Base-by-base conservation (phyloP, 2,797 vertebrate species). In the Pachyuromys duprasi region DNA sequence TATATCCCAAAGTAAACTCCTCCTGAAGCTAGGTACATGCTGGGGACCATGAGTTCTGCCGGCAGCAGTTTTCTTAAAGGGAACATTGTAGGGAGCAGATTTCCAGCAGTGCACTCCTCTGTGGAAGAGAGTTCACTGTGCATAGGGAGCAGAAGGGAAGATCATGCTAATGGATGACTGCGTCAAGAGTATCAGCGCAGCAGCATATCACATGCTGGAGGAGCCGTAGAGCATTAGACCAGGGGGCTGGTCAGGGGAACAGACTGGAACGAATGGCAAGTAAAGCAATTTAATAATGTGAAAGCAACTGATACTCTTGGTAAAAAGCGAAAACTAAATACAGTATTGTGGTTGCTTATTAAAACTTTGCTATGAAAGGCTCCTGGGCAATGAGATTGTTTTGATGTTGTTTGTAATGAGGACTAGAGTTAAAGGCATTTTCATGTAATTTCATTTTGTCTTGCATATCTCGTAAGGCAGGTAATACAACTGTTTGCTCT, bases 271-370 rank as follows among this genome's bases (percentile, higher is more conserved):
- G 79, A 81, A 60, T 60, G 5, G 69, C 15, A 69, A 84, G 53
- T 79, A 55, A 31, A 96, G 28, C 45, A 78, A n/a, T 49, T 78
- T 45, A 90, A 18, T 67, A 22, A 5, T 79, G 31, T 72, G 60
- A 93, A 90, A 93, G 80, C 55, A 89, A 4, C 22, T 65, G 11
- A 84, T 36, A 22, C 28, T 4, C 39, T 55, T 92, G 49, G 31
- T 76, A 75, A 65, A 94, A 96, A 92, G 39, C 36, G 75, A 53
- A 95, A 79, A 39, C 42, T 57, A 90, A 86, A 63, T 86, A n/a
- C 0, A 20, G 0, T 87, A 14, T 79, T 88, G 42, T 75, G 39
- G 42, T 90, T 90, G 70, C 57, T 69, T 20, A 80, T 91, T 69
- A 49, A 74, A 95, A 82, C 53, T 74, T 86, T 74, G 8, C 79